Percentiles rank a stretch among this genome's conserved stretches.
phyloP scores from a whole-genome alignment of 2,113 vertebrate species.

The Microtus oregoni region DNA sequence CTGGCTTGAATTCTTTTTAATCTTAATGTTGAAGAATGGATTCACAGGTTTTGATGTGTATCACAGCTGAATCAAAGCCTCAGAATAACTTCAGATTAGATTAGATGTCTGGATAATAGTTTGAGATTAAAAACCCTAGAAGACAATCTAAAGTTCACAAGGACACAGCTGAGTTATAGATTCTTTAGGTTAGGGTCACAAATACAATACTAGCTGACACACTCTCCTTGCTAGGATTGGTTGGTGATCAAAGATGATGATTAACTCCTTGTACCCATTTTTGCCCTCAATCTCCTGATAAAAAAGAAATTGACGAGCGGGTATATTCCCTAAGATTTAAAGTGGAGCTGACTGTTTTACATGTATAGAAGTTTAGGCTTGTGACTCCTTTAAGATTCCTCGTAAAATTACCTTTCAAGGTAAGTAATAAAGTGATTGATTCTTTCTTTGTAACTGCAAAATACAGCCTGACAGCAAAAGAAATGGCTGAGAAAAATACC shows the following conservation, averaged over 20 bases:
- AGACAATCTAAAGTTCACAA: neutral
- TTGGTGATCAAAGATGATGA: neutral
- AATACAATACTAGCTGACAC: neutral
- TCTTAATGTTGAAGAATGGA: neutral
- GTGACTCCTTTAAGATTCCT: no score
- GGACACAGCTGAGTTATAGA: neutral
- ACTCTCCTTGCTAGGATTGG: neutral
- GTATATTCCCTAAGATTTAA: neutral
- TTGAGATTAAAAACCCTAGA: neutral
- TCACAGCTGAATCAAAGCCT: neutral
- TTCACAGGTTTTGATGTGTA: neutral
- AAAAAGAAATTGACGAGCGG: neutral
- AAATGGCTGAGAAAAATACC: no score
- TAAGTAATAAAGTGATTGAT: no score
- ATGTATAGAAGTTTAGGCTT: neutral
- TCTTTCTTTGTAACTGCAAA: no score
- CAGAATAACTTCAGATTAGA: neutral
- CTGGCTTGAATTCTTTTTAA: neutral
- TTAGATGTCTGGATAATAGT: neutral
- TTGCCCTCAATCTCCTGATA: neutral
- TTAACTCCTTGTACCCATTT: neutral
- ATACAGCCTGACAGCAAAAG: no score
- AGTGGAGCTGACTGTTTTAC: neutral
- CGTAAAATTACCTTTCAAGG: no score
- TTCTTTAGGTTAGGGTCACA: neutral